Evolutionary conservation across 2,113 vertebrate genomes (phyloP).

Genomic region (Austrofundulus limnaeus): DNA sequence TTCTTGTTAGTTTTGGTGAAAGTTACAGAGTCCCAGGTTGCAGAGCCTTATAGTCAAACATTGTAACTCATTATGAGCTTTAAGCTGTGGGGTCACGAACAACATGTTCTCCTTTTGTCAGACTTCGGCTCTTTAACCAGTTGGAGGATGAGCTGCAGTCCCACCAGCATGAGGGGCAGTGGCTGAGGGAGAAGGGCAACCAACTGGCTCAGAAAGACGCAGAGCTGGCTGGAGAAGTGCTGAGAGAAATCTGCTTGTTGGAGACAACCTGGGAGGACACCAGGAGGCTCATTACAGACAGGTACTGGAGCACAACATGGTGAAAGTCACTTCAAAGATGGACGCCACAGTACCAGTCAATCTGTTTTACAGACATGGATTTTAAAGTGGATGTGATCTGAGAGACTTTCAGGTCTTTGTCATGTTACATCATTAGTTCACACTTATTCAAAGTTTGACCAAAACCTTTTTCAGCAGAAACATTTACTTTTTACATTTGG

Average conservation of each 20-base stretch:
- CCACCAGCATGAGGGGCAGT: constrained; percentile 91
- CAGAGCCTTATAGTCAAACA: too few relatives aligned
- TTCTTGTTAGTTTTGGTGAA: too few relatives aligned
- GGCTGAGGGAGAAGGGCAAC: constrained; percentile 92
- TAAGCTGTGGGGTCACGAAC: not conserved
- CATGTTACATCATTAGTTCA: not conserved
- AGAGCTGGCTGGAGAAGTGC: constrained; percentile 81
- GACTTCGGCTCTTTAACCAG: constrained; percentile 90
- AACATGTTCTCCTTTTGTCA: constrained; percentile 56
- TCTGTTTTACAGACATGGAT: too few relatives aligned
- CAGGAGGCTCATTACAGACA: constrained; percentile 87
- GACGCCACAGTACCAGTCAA: too few relatives aligned
- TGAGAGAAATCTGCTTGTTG: constrained; percentile 83
- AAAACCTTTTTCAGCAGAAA: too few relatives aligned
- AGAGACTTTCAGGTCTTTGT: too few relatives aligned
- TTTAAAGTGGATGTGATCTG: too few relatives aligned
- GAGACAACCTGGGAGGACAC: constrained; percentile 89
- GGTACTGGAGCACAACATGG: constrained; percentile 72
- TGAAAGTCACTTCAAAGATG: too few relatives aligned
- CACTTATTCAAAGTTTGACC: too few relatives aligned
- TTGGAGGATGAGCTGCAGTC: constrained; percentile 93
- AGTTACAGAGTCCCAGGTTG: too few relatives aligned
- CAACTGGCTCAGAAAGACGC: constrained; percentile 90
- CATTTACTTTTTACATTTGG: too few relatives aligned
- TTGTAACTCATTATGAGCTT: too few relatives aligned